Percentiles rank a stretch among this genome's conserved stretches.
Evolutionary conservation across 2,888 invertebrate species (phyloP).

Genomic region (Aphelenchoides bicaudatus): DNA sequence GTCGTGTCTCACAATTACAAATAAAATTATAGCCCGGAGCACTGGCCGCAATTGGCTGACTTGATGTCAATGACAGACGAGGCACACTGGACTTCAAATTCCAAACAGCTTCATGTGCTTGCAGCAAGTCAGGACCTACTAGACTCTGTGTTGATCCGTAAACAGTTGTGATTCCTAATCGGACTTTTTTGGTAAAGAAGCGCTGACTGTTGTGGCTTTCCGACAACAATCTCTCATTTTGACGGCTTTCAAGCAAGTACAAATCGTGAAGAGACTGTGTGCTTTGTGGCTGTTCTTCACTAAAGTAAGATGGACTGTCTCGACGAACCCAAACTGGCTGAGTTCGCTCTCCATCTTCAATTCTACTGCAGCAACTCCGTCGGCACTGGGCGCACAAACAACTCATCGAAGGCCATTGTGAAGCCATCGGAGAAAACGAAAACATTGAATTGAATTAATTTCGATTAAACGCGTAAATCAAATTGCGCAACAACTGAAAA

Average conservation of each 20-base stretch:
- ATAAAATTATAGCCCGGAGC: conserved; percentile 1
- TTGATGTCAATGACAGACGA: neutral
- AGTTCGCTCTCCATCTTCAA: no score
- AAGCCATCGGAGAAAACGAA: neutral
- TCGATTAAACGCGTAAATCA: no score
- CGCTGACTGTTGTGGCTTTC: no score
- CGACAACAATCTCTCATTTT: no score
- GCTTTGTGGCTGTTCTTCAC: no score
- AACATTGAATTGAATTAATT: neutral
- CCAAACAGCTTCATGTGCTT: conserved; percentile 8
- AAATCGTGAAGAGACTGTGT: no score
- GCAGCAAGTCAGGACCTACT: neutral
- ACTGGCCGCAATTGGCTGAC: neutral
- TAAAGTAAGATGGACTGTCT: no score
- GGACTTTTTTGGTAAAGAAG: conserved; percentile 7
- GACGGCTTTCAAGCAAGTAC: no score
- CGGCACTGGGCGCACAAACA: no score
- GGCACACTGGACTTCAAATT: neutral
- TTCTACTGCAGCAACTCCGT: no score
- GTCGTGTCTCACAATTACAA: conserved; percentile 14
- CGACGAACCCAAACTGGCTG: no score
- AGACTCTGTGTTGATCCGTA: conserved; percentile 1
- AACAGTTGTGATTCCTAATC: conserved; percentile 1
- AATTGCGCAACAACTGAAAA: no score
- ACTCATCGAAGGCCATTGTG: neutral